phyloP scores from a whole-genome alignment of 2,888 invertebrate species.

The Pristionchus japonicus region DNA sequence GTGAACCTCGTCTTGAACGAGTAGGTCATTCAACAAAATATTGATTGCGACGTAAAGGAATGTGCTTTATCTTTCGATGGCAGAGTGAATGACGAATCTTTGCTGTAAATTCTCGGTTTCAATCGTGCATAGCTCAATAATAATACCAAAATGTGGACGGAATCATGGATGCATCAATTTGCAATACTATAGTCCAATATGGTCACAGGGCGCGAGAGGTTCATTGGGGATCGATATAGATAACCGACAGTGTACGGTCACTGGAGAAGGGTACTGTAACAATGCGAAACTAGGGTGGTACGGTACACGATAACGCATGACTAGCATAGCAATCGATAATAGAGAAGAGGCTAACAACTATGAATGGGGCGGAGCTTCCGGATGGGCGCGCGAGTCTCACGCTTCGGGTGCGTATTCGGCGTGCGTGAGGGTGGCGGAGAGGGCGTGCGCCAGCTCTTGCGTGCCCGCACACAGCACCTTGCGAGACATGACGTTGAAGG shows the following conservation, averaged over 20 bases:
- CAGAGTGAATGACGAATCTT: conserved; percentile 29
- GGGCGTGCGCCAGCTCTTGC: conserved; percentile 62
- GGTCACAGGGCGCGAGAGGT: conserved; percentile 1
- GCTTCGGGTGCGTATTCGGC: conserved; percentile 69
- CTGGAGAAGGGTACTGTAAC: background rate
- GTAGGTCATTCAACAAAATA: background rate
- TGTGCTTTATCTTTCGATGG: conserved; percentile 33
- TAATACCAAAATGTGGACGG: background rate
- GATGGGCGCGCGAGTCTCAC: conserved; percentile 39
- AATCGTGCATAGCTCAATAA: conserved; percentile 19
- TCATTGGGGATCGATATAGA: background rate
- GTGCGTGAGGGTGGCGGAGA: conserved; percentile 66
- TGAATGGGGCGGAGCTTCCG: too few relatives aligned
- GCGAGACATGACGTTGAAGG: conserved; percentile 70
- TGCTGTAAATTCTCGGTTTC: background rate
- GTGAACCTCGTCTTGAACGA: background rate
- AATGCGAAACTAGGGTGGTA: background rate
- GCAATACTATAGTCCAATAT: conserved; percentile 7
- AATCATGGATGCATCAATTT: background rate
- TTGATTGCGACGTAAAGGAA: background rate
- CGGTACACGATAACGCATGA: background rate
- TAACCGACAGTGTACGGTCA: conserved; percentile 4
- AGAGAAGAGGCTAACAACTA: background rate
- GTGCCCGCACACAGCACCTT: conserved; percentile 71
- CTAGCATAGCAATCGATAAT: background rate